A percentile compares a stretch with the other conserved stretches of the same genome.
Conservation (phyloP, 2,113 vertebrate genomes). For the Archilochus colubris region DNA sequence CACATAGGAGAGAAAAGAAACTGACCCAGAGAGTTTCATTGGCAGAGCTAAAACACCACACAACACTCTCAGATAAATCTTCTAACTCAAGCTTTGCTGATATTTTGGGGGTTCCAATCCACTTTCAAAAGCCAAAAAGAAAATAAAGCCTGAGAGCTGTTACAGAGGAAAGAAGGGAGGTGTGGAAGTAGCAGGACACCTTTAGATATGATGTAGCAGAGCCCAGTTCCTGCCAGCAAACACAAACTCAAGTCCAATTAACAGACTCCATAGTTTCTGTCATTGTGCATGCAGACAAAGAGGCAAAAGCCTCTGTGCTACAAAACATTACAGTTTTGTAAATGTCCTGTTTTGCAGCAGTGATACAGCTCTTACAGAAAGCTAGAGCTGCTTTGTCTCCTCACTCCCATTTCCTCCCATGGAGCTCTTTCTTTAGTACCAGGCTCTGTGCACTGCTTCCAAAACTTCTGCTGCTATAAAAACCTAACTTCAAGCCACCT, state of each 20-base stretch:
- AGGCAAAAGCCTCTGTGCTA: background rate
- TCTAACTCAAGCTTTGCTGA: background rate
- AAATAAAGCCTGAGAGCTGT: background rate
- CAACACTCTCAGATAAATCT: background rate
- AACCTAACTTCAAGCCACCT: slow-evolving; percentile 58
- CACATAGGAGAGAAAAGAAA: background rate
- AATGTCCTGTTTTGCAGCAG: background rate
- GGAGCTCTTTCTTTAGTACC: background rate
- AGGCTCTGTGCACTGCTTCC: background rate
- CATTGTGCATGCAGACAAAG: background rate
- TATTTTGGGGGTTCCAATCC: background rate
- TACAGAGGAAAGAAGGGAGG: background rate
- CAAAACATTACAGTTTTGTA: background rate
- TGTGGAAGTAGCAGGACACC: background rate
- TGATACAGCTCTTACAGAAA: background rate
- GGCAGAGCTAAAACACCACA: background rate
- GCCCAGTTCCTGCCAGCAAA: background rate
- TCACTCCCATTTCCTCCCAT: background rate
- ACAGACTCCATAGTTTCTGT: background rate
- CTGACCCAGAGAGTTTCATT: background rate
- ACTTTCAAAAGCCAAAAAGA: background rate
- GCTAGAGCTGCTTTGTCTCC: slow-evolving; percentile 7
- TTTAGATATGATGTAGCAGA: background rate
- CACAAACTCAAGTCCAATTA: background rate
- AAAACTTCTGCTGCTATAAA: slow-evolving; percentile 42